Evolutionary conservation across 2,113 vertebrate genomes (phyloP).

Genomic region (Phasianus colchicus): DNA sequence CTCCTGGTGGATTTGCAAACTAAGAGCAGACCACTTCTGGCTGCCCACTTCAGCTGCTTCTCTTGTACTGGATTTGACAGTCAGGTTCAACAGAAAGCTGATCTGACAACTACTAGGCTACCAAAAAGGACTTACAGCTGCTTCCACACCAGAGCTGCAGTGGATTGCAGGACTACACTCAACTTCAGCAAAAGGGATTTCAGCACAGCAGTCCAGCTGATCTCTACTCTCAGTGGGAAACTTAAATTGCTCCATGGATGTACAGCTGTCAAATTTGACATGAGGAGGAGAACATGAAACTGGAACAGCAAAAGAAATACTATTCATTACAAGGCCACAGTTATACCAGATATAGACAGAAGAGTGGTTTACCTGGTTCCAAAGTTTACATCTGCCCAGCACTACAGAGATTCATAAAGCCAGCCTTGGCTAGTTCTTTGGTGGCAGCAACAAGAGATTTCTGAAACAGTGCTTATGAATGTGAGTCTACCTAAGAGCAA

Average conservation of each 20-base stretch:
- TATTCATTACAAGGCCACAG: neutral
- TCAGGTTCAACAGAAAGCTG: neutral
- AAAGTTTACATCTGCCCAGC: neutral
- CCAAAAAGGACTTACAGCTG: neutral
- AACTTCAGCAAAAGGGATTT: neutral
- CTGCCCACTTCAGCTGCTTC: neutral
- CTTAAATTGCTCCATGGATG: neutral
- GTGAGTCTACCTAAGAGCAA: neutral
- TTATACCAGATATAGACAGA: neutral
- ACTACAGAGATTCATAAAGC: neutral
- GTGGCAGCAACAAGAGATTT: neutral
- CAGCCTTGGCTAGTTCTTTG: neutral
- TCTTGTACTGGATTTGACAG: neutral
- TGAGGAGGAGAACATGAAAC: fast-evolving
- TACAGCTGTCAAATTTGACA: neutral
- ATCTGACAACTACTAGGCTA: neutral
- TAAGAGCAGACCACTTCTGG: neutral
- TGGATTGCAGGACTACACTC: neutral
- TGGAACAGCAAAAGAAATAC: neutral
- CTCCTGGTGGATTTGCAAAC: neutral
- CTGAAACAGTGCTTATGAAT: neutral
- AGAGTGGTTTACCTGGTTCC: neutral
- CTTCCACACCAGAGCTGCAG: neutral
- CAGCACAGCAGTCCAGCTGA: neutral
- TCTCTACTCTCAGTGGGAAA: neutral